phyloP scores from a whole-genome alignment of 2,113 vertebrate genomes.

The Python bivittatus region DNA sequence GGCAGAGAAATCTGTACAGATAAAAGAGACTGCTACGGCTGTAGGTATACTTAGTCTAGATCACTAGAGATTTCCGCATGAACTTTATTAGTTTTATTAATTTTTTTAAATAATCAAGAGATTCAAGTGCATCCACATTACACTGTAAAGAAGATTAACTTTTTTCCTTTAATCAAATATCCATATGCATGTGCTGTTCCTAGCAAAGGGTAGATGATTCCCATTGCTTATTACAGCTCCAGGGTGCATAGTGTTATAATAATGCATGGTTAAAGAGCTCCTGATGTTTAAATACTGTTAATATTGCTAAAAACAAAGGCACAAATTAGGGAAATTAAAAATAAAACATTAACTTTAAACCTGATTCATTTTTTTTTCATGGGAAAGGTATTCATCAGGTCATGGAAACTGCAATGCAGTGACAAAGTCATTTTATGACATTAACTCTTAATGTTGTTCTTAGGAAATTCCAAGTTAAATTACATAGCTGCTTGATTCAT shows the following conservation, averaged over 20 bases:
- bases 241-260: constrained; percentile 45
- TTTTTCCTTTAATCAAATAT: constrained; percentile 71
- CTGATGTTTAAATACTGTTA: constrained; percentile 26
- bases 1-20: constrained; percentile 65
- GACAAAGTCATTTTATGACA: accelerated
- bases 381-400: background rate
- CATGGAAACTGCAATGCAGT: accelerated
- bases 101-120: constrained; percentile 82
- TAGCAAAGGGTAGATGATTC: constrained; percentile 53
- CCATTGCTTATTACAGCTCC: constrained; percentile 47
- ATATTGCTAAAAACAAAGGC: background rate
- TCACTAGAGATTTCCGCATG: constrained; percentile 79
- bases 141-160: constrained; percentile 71
- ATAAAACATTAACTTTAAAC: accelerated
- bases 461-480: constrained; percentile 11
- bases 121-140: constrained; percentile 75
- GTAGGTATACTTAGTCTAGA: constrained; percentile 79
- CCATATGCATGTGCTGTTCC: constrained; percentile 64
- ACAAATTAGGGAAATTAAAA: constrained; percentile 7
- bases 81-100: constrained; percentile 88
- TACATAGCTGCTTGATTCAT: accelerated
- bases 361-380: background rate
- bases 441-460: background rate
- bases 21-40: constrained; percentile 76
- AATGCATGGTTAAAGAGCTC: constrained; percentile 49